Evolutionary conservation across 2,113 vertebrate species (phyloP).

Genomic region (Nanorana parkeri): DNA sequence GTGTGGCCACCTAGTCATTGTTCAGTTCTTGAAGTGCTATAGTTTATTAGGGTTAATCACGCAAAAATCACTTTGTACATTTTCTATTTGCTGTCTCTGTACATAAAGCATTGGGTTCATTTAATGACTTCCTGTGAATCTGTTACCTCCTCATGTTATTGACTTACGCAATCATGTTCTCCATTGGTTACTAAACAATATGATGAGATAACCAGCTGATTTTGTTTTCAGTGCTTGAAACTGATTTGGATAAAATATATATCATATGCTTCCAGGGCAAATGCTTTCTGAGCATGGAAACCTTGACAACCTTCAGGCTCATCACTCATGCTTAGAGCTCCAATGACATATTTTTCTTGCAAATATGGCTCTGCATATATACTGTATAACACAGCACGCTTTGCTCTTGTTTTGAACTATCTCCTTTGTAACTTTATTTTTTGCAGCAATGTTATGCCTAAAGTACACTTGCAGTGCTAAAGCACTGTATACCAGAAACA

Average conservation of each 20-base stretch:
- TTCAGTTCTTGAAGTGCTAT: not conserved
- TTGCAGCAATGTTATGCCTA: too few relatives aligned
- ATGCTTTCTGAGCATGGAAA: not conserved
- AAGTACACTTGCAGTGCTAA: too few relatives aligned
- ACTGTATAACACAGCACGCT: too few relatives aligned
- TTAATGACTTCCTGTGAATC: not conserved
- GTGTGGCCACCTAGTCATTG: not conserved
- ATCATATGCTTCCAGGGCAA: too few relatives aligned
- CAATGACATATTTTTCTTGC: too few relatives aligned
- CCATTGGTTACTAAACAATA: slow-evolving; percentile 16
- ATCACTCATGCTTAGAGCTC: too few relatives aligned
- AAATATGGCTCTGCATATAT: too few relatives aligned
- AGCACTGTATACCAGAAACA: too few relatives aligned
- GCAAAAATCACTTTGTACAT: not conserved
- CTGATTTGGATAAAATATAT: not conserved
- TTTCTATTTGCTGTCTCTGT: slow-evolving; percentile 5
- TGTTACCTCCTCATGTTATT: not conserved
- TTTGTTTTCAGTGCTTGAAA: not conserved
- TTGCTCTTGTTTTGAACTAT: too few relatives aligned
- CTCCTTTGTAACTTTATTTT: too few relatives aligned
- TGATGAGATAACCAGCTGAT: slow-evolving; percentile 9
- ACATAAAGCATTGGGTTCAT: not conserved
- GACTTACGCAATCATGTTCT: slow-evolving; percentile 16
- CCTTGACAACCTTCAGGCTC: not conserved
- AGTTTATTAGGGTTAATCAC: not conserved